These are phyloP conservation scores for Mesochorus sp. DNA, from an alignment of 2,888 invertebrate species.

Conservation along the genomic window DNA sequence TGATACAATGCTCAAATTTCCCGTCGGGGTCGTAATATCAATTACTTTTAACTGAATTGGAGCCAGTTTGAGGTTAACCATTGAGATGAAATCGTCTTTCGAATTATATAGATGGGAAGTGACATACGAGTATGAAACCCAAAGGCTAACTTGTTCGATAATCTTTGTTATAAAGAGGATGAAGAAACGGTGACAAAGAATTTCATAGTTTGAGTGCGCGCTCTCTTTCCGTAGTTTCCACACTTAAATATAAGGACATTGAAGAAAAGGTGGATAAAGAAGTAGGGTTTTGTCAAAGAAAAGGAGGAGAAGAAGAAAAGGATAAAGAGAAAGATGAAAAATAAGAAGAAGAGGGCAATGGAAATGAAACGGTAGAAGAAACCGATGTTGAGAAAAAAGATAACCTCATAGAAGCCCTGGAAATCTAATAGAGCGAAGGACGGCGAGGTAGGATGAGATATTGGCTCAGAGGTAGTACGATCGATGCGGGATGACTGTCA, in stretches of 20 bases:
- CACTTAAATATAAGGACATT: conserved; percentile 20
- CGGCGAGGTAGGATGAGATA: conserved; percentile 74
- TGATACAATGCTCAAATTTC: not conserved
- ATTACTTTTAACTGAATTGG: conserved; percentile 38
- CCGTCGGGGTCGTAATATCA: conserved; percentile 3
- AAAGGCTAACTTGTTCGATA: not conserved
- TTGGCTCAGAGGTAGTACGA: conserved; percentile 72
- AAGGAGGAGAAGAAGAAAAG: conserved; percentile 14
- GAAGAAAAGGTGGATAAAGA: conserved; percentile 19
- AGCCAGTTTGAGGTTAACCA: not conserved
- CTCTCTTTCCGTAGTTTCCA: not conserved
- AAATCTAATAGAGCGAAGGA: conserved; percentile 76
- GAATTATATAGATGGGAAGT: not conserved
- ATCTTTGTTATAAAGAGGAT: not conserved
- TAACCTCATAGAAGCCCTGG: conserved; percentile 71
- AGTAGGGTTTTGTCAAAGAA: conserved; percentile 40
- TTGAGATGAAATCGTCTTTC: not conserved
- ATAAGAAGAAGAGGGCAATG: conserved; percentile 15
- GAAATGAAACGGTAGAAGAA: conserved; percentile 14
- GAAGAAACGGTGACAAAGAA: conserved; percentile 11
- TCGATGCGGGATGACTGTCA: conserved; percentile 59
- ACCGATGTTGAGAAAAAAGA: conserved; percentile 33
- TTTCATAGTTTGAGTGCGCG: not conserved
- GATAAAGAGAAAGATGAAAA: too few species aligned
- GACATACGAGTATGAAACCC: not conserved